Percentiles rank a stretch among this genome's conserved stretches.
phyloP scores from a whole-genome alignment of 2,113 vertebrate species.

The Propithecus coquereli region DNA sequence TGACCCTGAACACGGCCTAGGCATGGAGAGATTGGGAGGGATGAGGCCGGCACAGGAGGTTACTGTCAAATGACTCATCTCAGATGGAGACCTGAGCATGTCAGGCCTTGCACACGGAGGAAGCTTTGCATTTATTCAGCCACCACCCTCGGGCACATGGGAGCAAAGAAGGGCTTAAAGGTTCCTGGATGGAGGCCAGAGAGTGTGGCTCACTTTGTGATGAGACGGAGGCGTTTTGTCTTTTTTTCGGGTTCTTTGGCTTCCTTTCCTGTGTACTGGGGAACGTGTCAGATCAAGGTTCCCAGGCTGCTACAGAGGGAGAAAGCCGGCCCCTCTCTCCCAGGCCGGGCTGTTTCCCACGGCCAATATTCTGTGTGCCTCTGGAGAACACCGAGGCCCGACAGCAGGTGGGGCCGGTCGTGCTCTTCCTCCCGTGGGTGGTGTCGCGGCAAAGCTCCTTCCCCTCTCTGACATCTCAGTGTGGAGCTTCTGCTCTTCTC shows the following conservation, averaged over 20 bases:
- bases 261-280: not conserved
- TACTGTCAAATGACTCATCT: not conserved
- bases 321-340: not conserved
- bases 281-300: not conserved
- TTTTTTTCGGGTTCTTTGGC: not conserved
- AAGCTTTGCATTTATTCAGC: not conserved
- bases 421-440: not conserved
- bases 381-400: not conserved
- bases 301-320: not conserved
- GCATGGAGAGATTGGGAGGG: not conserved
- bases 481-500: not conserved
- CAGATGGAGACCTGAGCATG: not conserved
- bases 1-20: not conserved
- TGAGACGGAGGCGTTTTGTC: fast-evolving
- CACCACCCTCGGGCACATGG: too few species aligned
- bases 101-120: not conserved
- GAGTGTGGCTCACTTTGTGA: not conserved
- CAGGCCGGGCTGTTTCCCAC: not conserved
- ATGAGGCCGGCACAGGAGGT: too few species aligned
- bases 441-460: not conserved
- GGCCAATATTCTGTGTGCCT: not conserved
- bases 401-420: not conserved
- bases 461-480: not conserved
- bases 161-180: not conserved
- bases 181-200: not conserved